Evolutionary conservation across 2,797 vertebrate species (phyloP), one percentile per base, ranked within the genome.

Genomic region (Euphonia xanthogaster): DNA sequence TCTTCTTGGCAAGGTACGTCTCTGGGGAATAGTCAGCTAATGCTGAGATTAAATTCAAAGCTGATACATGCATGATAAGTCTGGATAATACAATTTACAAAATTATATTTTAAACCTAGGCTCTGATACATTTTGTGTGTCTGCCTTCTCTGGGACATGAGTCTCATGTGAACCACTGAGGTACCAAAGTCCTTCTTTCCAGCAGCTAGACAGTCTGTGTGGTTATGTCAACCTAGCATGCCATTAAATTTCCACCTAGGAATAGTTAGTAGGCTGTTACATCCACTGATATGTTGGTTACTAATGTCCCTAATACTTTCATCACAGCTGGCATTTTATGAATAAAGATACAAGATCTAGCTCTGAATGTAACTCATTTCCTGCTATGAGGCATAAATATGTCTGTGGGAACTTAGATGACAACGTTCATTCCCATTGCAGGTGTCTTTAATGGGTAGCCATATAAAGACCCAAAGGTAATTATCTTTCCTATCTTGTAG

Each of bases 81-180:
- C 58, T 54, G 47, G 42, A 42, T 88, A 92, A 95, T 27, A 15
- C 7, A 10, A 77, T 90, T 83, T 92, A 37, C 57, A 71, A 92
- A 92, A 92, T 72, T 18, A 27, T 71, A 27, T 81, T 91, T 87
- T 14, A 63, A 53, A 51, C 5, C 72, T 28, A 4, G 65, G 7
- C 24, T 61, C 55, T 73, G 48, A 30, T 70, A 37, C 2, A 28
- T 68, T 72, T 73, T 31, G 23, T 33, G 40, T 39, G 7, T 25
- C 66, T 85, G 66, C 7, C 25, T 57, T 53, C 45, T 12, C 35
- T 60, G 20, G 45, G n/a, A 71, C 19, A 50, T 28, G 42, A 86
- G 21, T 35, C 48, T 66, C 48, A 44, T 77, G 18, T 45, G 48
- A 61, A 48, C 19, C 30, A 33, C 25, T 30, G 33, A 51, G 55